A percentile compares a stretch with the other conserved stretches of the same genome.
phyloP scores from a whole-genome alignment of 2,113 vertebrate genomes.

The Hylia prasina region DNA sequence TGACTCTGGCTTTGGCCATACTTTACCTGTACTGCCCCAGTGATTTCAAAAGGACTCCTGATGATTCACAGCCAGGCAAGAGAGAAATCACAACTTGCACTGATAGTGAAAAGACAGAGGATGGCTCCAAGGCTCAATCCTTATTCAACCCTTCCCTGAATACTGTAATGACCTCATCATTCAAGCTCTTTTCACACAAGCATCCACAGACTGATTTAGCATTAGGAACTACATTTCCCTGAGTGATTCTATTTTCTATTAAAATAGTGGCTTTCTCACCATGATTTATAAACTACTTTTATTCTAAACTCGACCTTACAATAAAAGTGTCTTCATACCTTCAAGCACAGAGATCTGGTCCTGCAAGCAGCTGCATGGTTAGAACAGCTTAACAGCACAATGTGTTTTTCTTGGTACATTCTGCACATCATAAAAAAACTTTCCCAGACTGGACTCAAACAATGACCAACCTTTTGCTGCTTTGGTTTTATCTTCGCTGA shows the following conservation, averaged over 20 bases:
- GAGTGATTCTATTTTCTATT: not conserved
- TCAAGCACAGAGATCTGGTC: not conserved
- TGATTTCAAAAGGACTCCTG: not conserved
- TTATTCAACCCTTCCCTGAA: not conserved
- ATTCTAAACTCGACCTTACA: not conserved
- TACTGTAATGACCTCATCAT: not conserved
- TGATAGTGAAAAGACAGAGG: not conserved
- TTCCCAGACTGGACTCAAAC: not conserved
- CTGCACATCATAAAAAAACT: not conserved
- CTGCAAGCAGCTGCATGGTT: not conserved
- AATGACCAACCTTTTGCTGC: slow-evolving; percentile 86
- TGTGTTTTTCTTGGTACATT: not conserved
- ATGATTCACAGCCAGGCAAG: not conserved
- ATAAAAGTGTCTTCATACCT: not conserved
- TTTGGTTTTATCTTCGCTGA: slow-evolving; percentile 95
- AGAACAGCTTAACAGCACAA: not conserved
- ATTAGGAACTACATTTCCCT: not conserved
- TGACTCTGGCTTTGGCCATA: not conserved
- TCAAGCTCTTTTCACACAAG: not conserved
- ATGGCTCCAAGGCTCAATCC: not conserved
- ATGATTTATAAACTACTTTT: not conserved
- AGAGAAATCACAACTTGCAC: not conserved
- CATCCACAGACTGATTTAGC: not conserved
- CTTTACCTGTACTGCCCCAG: not conserved
- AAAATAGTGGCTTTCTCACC: not conserved